Evolutionary conservation across 2,113 vertebrate genomes (phyloP).

Genomic region (Cranoglanis bouderius): DNA sequence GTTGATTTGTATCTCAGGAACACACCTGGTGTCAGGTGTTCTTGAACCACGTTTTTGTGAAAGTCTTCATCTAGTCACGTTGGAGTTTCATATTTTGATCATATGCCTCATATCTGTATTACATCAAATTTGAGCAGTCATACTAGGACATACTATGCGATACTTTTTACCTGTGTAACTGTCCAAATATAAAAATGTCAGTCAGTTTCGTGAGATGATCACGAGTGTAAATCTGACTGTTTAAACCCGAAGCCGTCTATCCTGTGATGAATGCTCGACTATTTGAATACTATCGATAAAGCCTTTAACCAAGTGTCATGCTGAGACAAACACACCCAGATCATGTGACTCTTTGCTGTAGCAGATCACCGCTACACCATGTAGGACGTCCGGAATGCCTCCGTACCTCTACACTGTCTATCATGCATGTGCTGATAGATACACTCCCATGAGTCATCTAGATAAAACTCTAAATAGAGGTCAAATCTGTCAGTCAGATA

Average conservation of each 20-base stretch:
- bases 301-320: neutral
- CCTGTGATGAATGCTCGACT: neutral
- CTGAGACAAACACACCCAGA: neutral
- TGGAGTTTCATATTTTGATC: neutral
- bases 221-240: neutral
- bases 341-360: neutral
- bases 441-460: neutral
- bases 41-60: neutral
- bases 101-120: neutral
- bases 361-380: neutral
- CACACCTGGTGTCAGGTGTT: constrained; percentile 44
- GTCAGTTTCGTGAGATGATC: neutral
- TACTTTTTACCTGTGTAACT: neutral
- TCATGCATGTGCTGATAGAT: neutral
- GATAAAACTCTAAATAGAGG: neutral
- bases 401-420: neutral
- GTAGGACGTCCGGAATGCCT: neutral
- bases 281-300: neutral
- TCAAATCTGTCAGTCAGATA: neutral
- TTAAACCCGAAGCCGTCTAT: constrained; percentile 1
- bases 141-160: neutral
- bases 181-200: neutral
- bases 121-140: neutral
- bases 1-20: constrained; percentile 34
- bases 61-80: neutral